phyloP scores from a whole-genome alignment of 2,888 invertebrate genomes.

The Morpho helenor region DNA sequence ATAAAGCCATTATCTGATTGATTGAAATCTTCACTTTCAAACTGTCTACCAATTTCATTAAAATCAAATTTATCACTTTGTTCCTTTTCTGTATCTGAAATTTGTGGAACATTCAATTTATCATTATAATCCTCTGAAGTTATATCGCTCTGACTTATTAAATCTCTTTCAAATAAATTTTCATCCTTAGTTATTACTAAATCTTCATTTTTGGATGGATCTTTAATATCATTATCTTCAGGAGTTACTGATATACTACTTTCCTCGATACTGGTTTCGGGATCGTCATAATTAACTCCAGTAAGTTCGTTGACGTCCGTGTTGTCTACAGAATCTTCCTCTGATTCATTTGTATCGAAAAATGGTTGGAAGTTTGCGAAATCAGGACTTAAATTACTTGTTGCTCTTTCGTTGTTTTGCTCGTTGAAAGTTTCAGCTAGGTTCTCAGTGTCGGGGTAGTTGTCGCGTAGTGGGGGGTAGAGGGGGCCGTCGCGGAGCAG shows the following conservation, averaged over 20 bases:
- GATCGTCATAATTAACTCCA: constrained; percentile 32
- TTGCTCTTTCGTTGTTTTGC: constrained; percentile 29
- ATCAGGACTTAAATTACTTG: constrained; percentile 19
- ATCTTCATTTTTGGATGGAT: constrained; percentile 11
- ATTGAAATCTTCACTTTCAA: constrained; percentile 20
- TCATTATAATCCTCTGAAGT: constrained; percentile 19
- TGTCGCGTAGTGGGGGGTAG: constrained; percentile 46
- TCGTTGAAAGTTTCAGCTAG: constrained; percentile 28
- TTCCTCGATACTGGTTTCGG: constrained; percentile 47
- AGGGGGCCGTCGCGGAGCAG: constrained; percentile 57
- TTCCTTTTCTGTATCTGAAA: constrained; percentile 11
- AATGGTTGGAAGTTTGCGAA: constrained; percentile 23
- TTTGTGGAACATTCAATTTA: constrained; percentile 12
- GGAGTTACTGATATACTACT: constrained; percentile 40
- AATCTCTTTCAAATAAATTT: constrained; percentile 11
- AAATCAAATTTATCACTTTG: constrained; percentile 15
- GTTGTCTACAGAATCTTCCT: constrained; percentile 23
- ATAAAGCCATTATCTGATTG: constrained; percentile 27
- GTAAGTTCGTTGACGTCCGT: constrained; percentile 20
- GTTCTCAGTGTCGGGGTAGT: constrained; percentile 22
- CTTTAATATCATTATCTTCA: constrained; percentile 27
- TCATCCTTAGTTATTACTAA: constrained; percentile 11
- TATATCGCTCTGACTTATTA: constrained; percentile 18
- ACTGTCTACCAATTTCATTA: constrained; percentile 17
- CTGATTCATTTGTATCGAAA: constrained; percentile 24